Conservation (phyloP, 2,888 invertebrate species). For the Ctenicera cuprea region DNA sequence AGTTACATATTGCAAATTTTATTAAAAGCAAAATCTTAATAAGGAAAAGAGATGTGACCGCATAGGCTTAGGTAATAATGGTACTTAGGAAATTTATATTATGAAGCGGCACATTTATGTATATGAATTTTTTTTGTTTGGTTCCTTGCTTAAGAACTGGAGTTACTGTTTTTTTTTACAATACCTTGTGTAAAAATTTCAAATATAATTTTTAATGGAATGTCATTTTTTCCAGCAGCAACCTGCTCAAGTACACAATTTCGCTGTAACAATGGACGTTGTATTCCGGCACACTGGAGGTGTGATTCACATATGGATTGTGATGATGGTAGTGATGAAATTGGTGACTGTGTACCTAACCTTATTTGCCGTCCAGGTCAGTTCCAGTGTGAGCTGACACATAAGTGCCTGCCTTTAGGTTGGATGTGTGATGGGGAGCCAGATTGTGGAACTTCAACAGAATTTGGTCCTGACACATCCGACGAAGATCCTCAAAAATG, state of each 20-base stretch:
- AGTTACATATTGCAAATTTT: no score
- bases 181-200: no score
- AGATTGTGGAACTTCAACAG: constrained; percentile 81
- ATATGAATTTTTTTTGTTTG: no score
- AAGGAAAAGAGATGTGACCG: no score
- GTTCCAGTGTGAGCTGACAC: constrained; percentile 83
- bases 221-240: constrained; percentile 46
- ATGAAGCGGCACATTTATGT: no score
- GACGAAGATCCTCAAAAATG: constrained; percentile 83
- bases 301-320: constrained; percentile 81
- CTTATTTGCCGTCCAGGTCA: constrained; percentile 79
- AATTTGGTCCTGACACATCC: constrained; percentile 75
- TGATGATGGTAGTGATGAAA: constrained; percentile 79
- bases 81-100: no score
- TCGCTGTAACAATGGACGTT: constrained; percentile 77
- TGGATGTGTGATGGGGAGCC: constrained; percentile 87
- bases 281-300: constrained; percentile 78
- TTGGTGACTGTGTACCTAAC: constrained; percentile 72
- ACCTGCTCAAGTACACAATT: constrained; percentile 73
- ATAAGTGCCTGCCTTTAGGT: constrained; percentile 83
- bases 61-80: no score
- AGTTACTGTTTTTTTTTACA: no score
- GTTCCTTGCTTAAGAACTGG: no score
- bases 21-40: no score
- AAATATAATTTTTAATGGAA: background rate